Conservation (phyloP, 2,113 vertebrate genomes). For the Potamarius usumacintae region DNA sequence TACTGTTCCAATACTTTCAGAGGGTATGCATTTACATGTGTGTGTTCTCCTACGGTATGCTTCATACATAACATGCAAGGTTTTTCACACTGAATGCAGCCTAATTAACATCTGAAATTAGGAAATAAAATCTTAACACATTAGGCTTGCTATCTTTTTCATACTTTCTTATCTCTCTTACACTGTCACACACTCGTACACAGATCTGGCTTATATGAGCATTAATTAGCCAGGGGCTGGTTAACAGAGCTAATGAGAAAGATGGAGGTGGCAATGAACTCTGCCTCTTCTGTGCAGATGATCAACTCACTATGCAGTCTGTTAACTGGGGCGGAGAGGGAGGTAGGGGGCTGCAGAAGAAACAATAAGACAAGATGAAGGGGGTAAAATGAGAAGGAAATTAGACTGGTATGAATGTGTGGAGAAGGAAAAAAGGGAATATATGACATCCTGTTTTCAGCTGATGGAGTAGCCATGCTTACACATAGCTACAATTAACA, state of each 20-base stretch:
- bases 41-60: background rate
- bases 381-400: conserved; percentile 6
- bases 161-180: background rate
- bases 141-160: background rate
- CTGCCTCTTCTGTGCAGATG: conserved; percentile 6
- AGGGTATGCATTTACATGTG: too few species aligned
- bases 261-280: conserved; percentile 27
- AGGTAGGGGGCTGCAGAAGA: background rate
- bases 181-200: background rate
- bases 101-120: background rate
- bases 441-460: background rate
- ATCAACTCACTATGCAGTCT: conserved; percentile 7
- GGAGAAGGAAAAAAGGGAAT: conserved; percentile 56
- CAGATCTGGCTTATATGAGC: conserved; percentile 13
- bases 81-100: background rate
- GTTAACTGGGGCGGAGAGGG: conserved; percentile 30
- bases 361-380: background rate
- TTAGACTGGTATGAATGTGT: conserved; percentile 18
- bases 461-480: background rate
- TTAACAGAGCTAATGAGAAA: conserved; percentile 35
- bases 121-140: background rate
- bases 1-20: background rate
- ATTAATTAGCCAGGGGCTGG: conserved; percentile 36
- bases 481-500: background rate
- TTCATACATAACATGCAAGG: background rate